Evolutionary conservation across 2,797 vertebrate species (phyloP), one percentile per base, ranked within the genome.

Genomic region (Thunnus albacares): DNA sequence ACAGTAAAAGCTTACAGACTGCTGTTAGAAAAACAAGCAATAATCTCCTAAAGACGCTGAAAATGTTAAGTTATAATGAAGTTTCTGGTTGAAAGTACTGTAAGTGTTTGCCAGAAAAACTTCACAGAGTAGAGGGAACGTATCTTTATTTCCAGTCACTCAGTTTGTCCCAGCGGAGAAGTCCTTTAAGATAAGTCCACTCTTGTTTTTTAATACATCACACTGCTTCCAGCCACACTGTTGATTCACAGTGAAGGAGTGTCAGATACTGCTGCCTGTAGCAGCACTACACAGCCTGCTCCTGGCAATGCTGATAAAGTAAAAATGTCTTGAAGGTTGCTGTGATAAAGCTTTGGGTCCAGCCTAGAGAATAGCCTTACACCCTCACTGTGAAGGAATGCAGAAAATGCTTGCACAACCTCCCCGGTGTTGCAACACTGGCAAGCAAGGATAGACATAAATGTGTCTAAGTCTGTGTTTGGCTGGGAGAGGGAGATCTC

Each of bases 371-470:
- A 71, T 26, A 64, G 72, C 72, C 80, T 26, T 84, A 74, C 71
- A 80, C 73, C 45, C 77, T 91, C 89, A 87, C 84, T 41, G 81
- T 58, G 82, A 80, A 93, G 84, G 93, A 94, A 94, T 93, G 88
- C 63, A 75, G 85, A 90, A 89, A 93, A 93, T 92, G 90, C 87
- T 93, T 93, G 82, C 78, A 86, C 89, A 89, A 81, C 84, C 90
- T 92, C 89, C 81, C 81, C 22, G 13, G 71, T 90, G 81, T 89
- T 92, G 87, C 85, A 91, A 88, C 79, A 64, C 66, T 49, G 66
- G 79, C 56, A 13, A 58, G 62, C 64, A 43, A 56, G 55, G 26
- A 56, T 2, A 64, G 57, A 71, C 75, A 2, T 53, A 10, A 59
- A 72, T 53, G 61, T 64, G 76, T 81, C 78, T 71, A 52, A 75